A percentile compares a stretch with the other conserved stretches of the same genome.
Evolutionary conservation across 2,888 invertebrate genomes (phyloP).

Genomic region (Leptogaster cylindrica): DNA sequence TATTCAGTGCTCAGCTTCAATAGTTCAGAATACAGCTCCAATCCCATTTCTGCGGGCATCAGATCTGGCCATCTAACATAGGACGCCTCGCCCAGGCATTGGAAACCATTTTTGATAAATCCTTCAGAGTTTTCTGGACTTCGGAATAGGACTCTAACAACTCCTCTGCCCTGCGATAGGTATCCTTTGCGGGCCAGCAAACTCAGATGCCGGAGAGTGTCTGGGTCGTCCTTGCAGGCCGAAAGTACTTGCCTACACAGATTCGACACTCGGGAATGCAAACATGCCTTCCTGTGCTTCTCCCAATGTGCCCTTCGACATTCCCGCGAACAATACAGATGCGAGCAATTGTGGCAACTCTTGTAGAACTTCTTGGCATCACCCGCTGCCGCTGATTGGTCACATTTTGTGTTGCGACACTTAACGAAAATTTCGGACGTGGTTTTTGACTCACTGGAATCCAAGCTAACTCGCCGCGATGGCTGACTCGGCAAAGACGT

Average conservation of each 20-base stretch:
- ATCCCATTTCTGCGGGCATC: conserved; percentile 87
- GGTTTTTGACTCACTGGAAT: conserved; percentile 63
- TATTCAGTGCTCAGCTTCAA: conserved; percentile 87
- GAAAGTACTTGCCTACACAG: conserved; percentile 86
- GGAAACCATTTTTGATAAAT: conserved; percentile 79
- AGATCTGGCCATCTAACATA: conserved; percentile 86
- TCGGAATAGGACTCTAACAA: conserved; percentile 89
- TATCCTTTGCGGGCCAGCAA: conserved; percentile 84
- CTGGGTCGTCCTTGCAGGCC: conserved; percentile 78
- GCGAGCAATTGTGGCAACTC: conserved; percentile 93
- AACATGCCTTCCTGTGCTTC: conserved; percentile 86
- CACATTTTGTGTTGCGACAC: conserved; percentile 84
- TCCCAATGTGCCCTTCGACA: conserved; percentile 94
- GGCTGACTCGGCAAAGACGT: conserved; percentile 48
- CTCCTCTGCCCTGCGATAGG: conserved; percentile 84
- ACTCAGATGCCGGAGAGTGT: conserved; percentile 79
- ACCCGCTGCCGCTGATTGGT: conserved; percentile 71
- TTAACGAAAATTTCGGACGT: conserved; percentile 65
- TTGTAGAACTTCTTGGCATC: conserved; percentile 86
- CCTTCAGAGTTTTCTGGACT: conserved; percentile 85
- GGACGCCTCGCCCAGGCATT: conserved; percentile 79
- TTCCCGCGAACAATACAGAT: conserved; percentile 90
- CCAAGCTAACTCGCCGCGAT: conserved; percentile 69
- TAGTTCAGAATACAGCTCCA: conserved; percentile 83
- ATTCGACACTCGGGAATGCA: conserved; percentile 88